phyloP scores from a whole-genome alignment of 2,113 vertebrate genomes.

The Hymenochirus boettgeri region DNA sequence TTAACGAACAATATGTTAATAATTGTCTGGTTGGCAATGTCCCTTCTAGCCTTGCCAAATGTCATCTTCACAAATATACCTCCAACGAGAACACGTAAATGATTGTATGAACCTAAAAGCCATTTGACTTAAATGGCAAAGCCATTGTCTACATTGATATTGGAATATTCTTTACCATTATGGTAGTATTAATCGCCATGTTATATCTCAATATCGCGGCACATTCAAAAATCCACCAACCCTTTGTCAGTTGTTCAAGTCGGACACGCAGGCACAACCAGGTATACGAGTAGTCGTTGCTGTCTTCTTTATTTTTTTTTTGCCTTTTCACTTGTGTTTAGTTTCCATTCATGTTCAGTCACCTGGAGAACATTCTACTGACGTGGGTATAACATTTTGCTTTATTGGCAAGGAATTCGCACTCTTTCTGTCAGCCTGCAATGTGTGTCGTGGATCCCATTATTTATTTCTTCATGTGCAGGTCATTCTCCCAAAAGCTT shows the following conservation, averaged over 20 bases:
- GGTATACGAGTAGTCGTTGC: slow-evolving; percentile 67
- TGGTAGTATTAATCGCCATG: slow-evolving; percentile 67
- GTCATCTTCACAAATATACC: slow-evolving; percentile 66
- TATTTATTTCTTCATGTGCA: slow-evolving; percentile 68
- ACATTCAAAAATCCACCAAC: slow-evolving; percentile 69
- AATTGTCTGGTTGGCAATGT: slow-evolving; percentile 67
- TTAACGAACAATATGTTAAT: slow-evolving; percentile 66
- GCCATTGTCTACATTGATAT: slow-evolving; percentile 60
- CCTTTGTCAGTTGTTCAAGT: slow-evolving; percentile 67
- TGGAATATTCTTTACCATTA: slow-evolving; percentile 58
- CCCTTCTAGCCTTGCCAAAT: slow-evolving; percentile 63
- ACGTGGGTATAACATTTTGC: slow-evolving; percentile 56
- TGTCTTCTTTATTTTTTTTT: slow-evolving; percentile 74
- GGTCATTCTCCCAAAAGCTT: slow-evolving; percentile 66
- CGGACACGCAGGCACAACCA: slow-evolving; percentile 67
- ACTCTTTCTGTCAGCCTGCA: slow-evolving; percentile 68
- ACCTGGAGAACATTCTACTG: slow-evolving; percentile 62
- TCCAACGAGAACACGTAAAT: slow-evolving; percentile 43
- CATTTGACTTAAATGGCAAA: slow-evolving; percentile 66
- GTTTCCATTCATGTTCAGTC: slow-evolving; percentile 67
- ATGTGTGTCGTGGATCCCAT: slow-evolving; percentile 68
- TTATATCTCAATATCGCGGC: slow-evolving; percentile 70
- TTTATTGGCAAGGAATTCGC: slow-evolving; percentile 68
- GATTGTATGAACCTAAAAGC: slow-evolving; percentile 69
- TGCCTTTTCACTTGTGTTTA: slow-evolving; percentile 71